Evolutionary conservation across 2,113 vertebrate genomes (phyloP).

Genomic region (Leptodactylus fuscus): DNA sequence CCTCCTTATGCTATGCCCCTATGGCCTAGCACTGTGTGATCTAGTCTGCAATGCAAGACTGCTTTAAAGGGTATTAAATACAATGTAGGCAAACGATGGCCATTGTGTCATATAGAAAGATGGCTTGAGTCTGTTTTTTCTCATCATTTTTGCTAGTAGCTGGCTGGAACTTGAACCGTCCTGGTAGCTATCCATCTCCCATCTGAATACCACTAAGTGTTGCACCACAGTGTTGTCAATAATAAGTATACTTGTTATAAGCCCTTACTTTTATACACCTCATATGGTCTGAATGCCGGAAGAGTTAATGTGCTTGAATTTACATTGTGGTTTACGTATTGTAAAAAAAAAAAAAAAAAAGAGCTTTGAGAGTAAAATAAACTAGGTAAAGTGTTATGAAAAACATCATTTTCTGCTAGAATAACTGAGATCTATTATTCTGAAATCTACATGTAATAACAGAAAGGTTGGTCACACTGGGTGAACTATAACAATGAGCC

Average conservation of each 20-base stretch:
- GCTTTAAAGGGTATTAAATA: too few species aligned
- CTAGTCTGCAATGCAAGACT: too few species aligned
- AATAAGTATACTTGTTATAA: background rate
- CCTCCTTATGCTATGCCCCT: too few species aligned
- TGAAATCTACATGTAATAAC: constrained; percentile 52
- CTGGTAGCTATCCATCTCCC: too few species aligned
- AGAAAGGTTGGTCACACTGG: constrained; percentile 57
- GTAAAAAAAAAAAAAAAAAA: constrained; percentile 1
- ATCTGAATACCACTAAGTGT: too few species aligned
- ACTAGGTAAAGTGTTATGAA: constrained; percentile 25
- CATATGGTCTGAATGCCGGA: background rate
- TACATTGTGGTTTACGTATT: background rate
- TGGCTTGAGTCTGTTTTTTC: too few species aligned
- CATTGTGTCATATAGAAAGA: too few species aligned
- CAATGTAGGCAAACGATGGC: too few species aligned
- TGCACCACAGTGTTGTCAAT: too few species aligned
- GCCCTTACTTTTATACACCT: background rate
- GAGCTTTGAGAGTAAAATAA: constrained; percentile 13
- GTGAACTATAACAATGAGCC: constrained; percentile 56
- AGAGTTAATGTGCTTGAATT: background rate
- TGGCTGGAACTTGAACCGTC: too few species aligned
- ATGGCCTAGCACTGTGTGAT: too few species aligned
- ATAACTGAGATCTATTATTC: constrained; percentile 46
- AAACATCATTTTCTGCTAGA: constrained; percentile 8
- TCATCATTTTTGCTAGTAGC: too few species aligned